These are phyloP conservation scores for Sibirionetta formosa DNA, from an alignment of 2,797 vertebrate genomes.

Conservation along the genomic window DNA sequence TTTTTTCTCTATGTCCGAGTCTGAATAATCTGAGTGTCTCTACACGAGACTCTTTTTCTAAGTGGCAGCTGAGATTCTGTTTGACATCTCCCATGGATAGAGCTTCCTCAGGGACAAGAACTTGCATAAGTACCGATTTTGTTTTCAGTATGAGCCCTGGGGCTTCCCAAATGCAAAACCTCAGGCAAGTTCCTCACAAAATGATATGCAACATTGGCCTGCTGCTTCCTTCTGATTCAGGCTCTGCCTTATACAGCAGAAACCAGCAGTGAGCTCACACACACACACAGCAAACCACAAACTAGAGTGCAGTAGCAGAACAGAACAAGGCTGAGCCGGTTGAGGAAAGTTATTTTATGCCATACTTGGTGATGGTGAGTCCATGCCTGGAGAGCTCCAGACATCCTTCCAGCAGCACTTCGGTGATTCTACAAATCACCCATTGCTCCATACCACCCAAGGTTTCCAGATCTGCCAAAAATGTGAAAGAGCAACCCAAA, in stretches of 20 bases:
- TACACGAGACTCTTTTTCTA: background rate
- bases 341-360: background rate
- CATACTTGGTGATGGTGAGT: background rate
- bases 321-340: background rate
- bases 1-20: background rate
- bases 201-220: background rate
- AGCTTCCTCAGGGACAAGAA: background rate
- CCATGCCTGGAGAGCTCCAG: background rate
- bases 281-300: background rate
- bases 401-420: background rate
- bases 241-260: background rate
- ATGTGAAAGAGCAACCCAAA: background rate
- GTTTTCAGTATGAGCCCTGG: background rate
- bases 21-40: background rate
- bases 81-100: background rate
- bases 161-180: conserved; percentile 56
- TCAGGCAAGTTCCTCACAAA: conserved; percentile 44
- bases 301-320: background rate
- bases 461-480: background rate
- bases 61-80: background rate
- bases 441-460: background rate
- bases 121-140: background rate
- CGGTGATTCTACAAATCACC: background rate
- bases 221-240: background rate
- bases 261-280: background rate